phyloP scores from a whole-genome alignment of 2,797 vertebrate species.

The Etheostoma nigrum region DNA sequence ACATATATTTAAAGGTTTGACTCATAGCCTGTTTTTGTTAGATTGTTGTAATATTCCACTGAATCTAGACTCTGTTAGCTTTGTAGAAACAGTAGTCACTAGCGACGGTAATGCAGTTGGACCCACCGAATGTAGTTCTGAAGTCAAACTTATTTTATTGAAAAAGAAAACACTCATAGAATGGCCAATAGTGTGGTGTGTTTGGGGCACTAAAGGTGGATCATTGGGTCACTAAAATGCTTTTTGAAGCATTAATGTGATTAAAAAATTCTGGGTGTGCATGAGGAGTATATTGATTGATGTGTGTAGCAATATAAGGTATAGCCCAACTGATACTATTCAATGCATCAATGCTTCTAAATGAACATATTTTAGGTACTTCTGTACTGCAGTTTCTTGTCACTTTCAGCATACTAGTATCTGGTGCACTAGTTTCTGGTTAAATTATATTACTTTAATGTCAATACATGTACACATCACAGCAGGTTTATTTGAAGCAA shows the following conservation, averaged over 20 bases:
- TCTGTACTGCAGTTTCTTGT: background rate
- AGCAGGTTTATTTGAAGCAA: background rate
- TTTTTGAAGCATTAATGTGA: background rate
- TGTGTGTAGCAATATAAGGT: background rate
- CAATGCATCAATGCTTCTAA: background rate
- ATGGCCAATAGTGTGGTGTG: background rate
- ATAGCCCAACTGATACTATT: too few species aligned
- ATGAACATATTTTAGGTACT: fast-evolving
- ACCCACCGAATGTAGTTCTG: background rate
- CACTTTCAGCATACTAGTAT: background rate
- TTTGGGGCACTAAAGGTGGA: background rate
- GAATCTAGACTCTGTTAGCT: background rate
- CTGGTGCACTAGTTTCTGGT: background rate
- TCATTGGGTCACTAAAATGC: background rate
- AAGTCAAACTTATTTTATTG: background rate
- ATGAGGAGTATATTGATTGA: background rate
- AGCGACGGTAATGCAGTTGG: background rate
- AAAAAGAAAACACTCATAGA: background rate
- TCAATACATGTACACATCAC: background rate
- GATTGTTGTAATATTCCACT: background rate
- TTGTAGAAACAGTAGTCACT: background rate
- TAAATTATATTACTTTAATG: background rate
- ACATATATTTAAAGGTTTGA: background rate
- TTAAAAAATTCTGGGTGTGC: background rate
- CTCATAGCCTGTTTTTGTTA: background rate